phyloP scores from a whole-genome alignment of 2,797 vertebrate species.

The Macrochelys suwanniensis region DNA sequence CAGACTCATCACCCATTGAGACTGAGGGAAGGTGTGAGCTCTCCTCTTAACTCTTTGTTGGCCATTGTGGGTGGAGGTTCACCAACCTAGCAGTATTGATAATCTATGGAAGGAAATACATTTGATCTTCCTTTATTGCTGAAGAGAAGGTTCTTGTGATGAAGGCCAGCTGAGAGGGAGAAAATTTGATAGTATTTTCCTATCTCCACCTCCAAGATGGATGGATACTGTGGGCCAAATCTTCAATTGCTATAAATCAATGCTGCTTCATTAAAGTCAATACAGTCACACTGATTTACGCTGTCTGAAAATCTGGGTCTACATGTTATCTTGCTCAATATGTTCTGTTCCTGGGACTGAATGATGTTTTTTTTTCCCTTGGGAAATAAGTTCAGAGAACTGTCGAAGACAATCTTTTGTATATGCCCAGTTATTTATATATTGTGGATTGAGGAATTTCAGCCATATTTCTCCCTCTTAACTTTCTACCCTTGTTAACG shows the following conservation, averaged over 20 bases:
- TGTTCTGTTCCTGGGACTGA: too few relatives aligned
- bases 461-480: background rate
- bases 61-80: background rate
- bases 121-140: background rate
- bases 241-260: background rate
- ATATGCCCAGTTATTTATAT: background rate
- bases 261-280: accelerated
- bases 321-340: background rate
- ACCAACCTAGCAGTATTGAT: background rate
- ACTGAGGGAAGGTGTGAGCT: background rate
- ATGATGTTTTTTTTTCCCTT: too few relatives aligned
- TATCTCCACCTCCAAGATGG: background rate
- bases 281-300: background rate
- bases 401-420: background rate
- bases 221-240: background rate
- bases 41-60: accelerated
- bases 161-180: background rate
- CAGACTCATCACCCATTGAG: background rate
- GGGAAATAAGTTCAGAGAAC: too few relatives aligned
- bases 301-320: background rate
- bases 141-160: background rate
- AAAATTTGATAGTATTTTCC: background rate
- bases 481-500: background rate
- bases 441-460: background rate
- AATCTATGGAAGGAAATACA: accelerated